phyloP scores from a whole-genome alignment of 2,888 invertebrate species.

The Euproctis similis region DNA sequence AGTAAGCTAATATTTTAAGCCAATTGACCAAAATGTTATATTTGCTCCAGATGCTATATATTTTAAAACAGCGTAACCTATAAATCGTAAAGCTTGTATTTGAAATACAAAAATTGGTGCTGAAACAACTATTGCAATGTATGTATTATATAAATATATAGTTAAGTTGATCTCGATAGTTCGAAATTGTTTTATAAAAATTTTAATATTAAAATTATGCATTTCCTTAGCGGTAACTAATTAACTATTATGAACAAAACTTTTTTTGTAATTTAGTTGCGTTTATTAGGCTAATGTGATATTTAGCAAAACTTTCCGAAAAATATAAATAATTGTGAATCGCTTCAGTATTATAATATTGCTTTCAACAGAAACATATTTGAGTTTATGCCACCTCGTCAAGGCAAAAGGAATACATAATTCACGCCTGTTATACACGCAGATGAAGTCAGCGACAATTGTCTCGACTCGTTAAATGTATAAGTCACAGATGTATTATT shows the following conservation, averaged over 20 bases:
- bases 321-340: slow-evolving; percentile 14
- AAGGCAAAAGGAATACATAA: too few relatives aligned
- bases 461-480: too few relatives aligned
- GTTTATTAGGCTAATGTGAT: slow-evolving; percentile 35
- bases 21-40: too few relatives aligned
- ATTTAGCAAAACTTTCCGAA: slow-evolving; percentile 25
- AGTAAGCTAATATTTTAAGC: too few relatives aligned
- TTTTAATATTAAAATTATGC: slow-evolving; percentile 21
- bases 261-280: slow-evolving; percentile 26
- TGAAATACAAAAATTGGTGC: slow-evolving; percentile 18
- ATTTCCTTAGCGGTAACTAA: slow-evolving; percentile 30
- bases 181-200: slow-evolving; percentile 20
- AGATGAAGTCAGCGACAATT: too few relatives aligned
- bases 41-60: too few relatives aligned
- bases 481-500: too few relatives aligned
- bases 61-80: too few relatives aligned
- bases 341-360: slow-evolving; percentile 48
- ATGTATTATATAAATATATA: slow-evolving; percentile 17
- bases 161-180: slow-evolving; percentile 33
- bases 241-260: slow-evolving; percentile 34
- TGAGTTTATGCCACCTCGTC: slow-evolving; percentile 5
- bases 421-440: too few relatives aligned
- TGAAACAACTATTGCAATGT: too few relatives aligned
- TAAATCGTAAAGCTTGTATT: background rate
- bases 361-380: slow-evolving; percentile 22